Percentiles rank a stretch among this genome's conserved stretches.
Conservation (phyloP, 2,888 invertebrate species). For the Clepsis dumicolana region DNA sequence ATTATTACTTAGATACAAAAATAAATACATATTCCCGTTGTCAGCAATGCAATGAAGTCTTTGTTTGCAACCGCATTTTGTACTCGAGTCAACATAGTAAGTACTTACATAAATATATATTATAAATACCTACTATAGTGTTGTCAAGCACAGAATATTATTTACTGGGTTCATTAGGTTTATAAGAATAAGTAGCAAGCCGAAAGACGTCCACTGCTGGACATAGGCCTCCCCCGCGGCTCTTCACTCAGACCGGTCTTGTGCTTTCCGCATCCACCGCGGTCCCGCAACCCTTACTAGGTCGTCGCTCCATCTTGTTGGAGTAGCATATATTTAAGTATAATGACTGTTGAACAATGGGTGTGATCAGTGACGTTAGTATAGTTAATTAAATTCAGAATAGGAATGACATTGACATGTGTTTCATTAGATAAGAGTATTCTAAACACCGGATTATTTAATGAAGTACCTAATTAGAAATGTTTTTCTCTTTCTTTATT, state of each 20-base stretch:
- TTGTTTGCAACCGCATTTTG: neutral
- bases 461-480: neutral
- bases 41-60: too few species aligned
- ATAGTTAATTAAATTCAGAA: constrained; percentile 2
- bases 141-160: neutral
- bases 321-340: neutral
- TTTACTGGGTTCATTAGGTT: neutral
- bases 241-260: too few species aligned
- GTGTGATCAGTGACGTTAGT: neutral
- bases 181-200: neutral
- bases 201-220: too few species aligned
- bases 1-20: too few species aligned
- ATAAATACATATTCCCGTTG: too few species aligned
- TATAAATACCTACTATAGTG: neutral
- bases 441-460: neutral
- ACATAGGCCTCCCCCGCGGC: too few species aligned
- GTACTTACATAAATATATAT: neutral
- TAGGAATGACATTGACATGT: too few species aligned
- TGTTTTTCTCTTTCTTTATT: neutral
- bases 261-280: too few species aligned
- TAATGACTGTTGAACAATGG: constrained; percentile 5
- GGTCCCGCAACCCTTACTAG: too few species aligned
- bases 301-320: too few species aligned
- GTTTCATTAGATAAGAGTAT: constrained; percentile 2
- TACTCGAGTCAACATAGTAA: too few species aligned